These are phyloP conservation scores for Brachylomia viminalis DNA, from an alignment of 2,888 invertebrate species.

Conservation along the genomic window DNA sequence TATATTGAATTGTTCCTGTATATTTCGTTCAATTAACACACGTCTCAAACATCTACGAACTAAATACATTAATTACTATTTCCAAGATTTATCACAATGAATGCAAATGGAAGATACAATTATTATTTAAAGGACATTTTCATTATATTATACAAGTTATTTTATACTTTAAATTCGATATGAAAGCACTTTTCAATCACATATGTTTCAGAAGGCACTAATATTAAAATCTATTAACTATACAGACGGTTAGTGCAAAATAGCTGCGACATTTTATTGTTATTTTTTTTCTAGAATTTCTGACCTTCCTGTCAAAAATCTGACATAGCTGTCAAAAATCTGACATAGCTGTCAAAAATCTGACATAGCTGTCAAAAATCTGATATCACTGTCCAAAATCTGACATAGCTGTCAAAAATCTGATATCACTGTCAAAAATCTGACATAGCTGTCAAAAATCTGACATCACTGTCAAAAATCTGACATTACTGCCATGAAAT, in stretches of 20 bases:
- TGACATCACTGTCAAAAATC: background rate
- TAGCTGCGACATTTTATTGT: conserved; percentile 16
- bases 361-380: background rate
- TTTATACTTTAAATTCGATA: conserved; percentile 61
- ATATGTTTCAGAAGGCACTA: conserved; percentile 59
- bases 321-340: background rate
- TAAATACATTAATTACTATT: conserved; percentile 49
- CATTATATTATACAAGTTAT: conserved; percentile 49
- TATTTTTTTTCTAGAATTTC: no score
- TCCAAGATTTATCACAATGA: conserved; percentile 62
- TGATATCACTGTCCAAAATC: background rate
- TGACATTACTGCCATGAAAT: background rate
- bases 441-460: background rate
- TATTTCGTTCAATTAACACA: background rate
- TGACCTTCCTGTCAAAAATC: background rate
- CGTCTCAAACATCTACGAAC: conserved; percentile 44
- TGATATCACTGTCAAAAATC: background rate
- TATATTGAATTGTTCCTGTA: background rate
- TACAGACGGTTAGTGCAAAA: background rate
- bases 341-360: background rate
- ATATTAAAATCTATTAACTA: conserved; percentile 39
- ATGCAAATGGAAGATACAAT: conserved; percentile 61
- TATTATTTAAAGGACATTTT: conserved; percentile 41
- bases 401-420: no score
- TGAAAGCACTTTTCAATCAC: conserved; percentile 62